Conservation (phyloP, 2,888 invertebrate species). For the Lasioglossum lativentre region DNA sequence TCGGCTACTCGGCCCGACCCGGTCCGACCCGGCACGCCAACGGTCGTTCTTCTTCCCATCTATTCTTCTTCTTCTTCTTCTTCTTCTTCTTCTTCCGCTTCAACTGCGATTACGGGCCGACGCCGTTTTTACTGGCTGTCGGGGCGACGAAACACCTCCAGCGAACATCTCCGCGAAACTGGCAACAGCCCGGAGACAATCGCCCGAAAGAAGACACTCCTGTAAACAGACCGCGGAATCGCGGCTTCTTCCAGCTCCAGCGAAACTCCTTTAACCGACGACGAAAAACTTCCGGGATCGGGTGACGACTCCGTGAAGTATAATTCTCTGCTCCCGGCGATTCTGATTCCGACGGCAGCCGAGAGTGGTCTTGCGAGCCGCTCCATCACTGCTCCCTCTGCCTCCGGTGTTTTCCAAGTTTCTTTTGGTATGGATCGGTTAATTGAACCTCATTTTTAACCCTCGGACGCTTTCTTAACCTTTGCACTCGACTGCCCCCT, state of each 20-base stretch:
- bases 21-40: neutral
- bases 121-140: conserved; percentile 32
- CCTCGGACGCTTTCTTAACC: neutral
- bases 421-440: neutral
- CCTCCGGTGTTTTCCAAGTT: neutral
- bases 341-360: neutral
- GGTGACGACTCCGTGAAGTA: neutral
- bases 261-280: neutral
- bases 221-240: conserved; percentile 18
- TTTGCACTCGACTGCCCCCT: neutral
- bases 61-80: neutral
- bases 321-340: neutral
- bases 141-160: conserved; percentile 10
- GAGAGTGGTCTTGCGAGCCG: neutral
- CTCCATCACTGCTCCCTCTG: neutral
- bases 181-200: conserved; percentile 30
- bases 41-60: conserved; percentile 41
- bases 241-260: neutral
- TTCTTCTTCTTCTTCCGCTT: conserved; percentile 17
- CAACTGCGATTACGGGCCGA: conserved; percentile 23
- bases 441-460: neutral
- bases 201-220: conserved; percentile 3
- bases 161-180: conserved; percentile 2
- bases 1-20: neutral
- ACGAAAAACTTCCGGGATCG: conserved; percentile 13